Evolutionary conservation across 2,888 invertebrate species (phyloP).

Genomic region (Protonemura montana): DNA sequence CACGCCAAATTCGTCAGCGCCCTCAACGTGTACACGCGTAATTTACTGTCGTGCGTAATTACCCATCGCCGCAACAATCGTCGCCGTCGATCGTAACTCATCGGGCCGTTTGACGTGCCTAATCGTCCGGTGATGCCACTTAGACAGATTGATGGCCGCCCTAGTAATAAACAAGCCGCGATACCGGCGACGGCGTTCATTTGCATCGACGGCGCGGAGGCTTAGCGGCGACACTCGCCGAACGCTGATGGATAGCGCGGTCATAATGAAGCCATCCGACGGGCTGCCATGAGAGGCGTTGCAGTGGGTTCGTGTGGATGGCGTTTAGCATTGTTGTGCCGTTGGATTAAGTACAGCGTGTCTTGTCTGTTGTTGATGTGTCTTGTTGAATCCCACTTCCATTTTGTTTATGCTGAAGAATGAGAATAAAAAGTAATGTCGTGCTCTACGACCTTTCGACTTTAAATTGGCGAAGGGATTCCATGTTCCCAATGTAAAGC

Average conservation of each 20-base stretch:
- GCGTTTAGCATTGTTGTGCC: too few relatives aligned
- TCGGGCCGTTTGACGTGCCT: background rate
- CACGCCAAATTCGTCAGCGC: too few relatives aligned
- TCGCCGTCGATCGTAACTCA: background rate
- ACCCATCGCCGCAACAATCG: background rate
- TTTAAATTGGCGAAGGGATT: too few relatives aligned
- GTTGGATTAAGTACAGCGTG: too few relatives aligned
- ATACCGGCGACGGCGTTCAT: background rate
- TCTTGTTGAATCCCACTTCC: too few relatives aligned
- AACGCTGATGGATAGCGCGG: background rate
- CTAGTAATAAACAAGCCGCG: background rate
- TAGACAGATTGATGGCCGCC: background rate
- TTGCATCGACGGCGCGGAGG: slow-evolving; percentile 2
- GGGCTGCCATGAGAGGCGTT: background rate
- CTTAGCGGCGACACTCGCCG: background rate
- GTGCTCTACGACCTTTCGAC: too few relatives aligned
- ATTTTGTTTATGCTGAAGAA: too few relatives aligned
- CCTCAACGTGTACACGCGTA: too few relatives aligned
- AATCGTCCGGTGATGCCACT: background rate
- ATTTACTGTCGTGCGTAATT: too few relatives aligned
- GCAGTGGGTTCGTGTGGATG: background rate
- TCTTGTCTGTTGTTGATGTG: too few relatives aligned
- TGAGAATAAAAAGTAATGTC: too few relatives aligned
- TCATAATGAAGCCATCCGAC: background rate
- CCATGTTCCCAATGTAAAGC: too few relatives aligned